Base-by-base conservation (phyloP, 2,888 invertebrate species). In the Xestia c-nigrum region DNA sequence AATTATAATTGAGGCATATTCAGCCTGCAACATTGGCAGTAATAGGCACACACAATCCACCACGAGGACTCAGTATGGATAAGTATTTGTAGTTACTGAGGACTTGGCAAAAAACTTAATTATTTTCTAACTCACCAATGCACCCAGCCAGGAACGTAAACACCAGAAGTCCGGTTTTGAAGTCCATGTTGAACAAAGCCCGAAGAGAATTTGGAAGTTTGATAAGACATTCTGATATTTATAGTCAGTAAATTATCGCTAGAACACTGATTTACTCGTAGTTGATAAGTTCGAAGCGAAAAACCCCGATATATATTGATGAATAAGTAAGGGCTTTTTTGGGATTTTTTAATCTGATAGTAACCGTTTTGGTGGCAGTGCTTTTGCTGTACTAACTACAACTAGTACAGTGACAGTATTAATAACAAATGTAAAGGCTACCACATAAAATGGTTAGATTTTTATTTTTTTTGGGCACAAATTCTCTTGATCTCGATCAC, bases 111-210 rank as follows among this genome's bases (percentile, higher is more conserved):
- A 3, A 31, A 31, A 40, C 40, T 40, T 40, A 40, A 40, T 40
- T 40, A 5, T 40, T 40, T 40, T 40, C 40, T 0, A 40, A 71
- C 81, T 59, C 40, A 94, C 93, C 93, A 50, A 91, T 83, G 87
- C 91, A 89, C 84, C 92, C 92, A 63, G 21, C 63, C 6, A n/a
- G 74, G 78, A 93, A 86, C 46, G 90, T 87, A 40, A 90, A 72
- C 63, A 91, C 81, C 76, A 93, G 64, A 80, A 92, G 59, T 74
- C 84, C 87, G 40, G 75, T 80, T 81, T 86, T 86, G 67, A 80
- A 79, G 71, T 85, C 80, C 88, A 88, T 88, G 4, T 75, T 84
- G 14, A 59, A 55, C 61, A 69, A 81, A 78, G 61, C 76, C 77
- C 83, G 64, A 74, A 79, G 50, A 80, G 43, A 72, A 57, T 57